These are phyloP conservation scores for Cebuella pygmaea DNA, from an alignment of 2,797 vertebrate species.

Conservation along the genomic window DNA sequence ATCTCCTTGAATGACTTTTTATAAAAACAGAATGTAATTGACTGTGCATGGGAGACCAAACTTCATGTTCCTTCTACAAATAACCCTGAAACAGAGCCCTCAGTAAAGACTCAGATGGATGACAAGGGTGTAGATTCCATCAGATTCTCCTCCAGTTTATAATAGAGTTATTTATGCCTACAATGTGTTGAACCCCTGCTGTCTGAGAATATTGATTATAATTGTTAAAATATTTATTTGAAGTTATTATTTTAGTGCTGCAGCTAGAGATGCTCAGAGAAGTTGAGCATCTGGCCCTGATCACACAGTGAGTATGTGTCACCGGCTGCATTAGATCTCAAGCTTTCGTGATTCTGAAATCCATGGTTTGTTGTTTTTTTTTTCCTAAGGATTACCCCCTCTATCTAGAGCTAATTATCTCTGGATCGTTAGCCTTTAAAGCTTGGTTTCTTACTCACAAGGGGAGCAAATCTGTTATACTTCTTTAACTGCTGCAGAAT, in stretches of 20 bases:
- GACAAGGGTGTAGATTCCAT: not conserved
- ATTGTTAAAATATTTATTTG: not conserved
- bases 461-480: not conserved
- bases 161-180: not conserved
- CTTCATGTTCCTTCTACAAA: not conserved
- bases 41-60: not conserved
- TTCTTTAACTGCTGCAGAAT: not conserved
- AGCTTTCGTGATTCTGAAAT: not conserved
- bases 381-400: not conserved
- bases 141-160: not conserved
- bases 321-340: not conserved
- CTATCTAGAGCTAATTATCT: not conserved
- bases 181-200: not conserved
- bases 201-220: not conserved
- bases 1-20: slow-evolving; percentile 13
- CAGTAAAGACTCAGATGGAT: not conserved
- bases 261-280: not conserved
- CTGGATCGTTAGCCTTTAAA: not conserved
- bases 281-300: not conserved
- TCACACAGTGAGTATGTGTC: not conserved
- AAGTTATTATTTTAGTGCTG: not conserved
- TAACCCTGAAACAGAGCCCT: not conserved
- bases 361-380: not conserved
- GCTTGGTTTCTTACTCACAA: not conserved
- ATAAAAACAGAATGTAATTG: not conserved